A percentile compares a stretch with the other conserved stretches of the same genome.
These are phyloP conservation scores for Eupithecia dodoneata DNA, from an alignment of 2,888 invertebrate genomes.

Conservation along the genomic window DNA sequence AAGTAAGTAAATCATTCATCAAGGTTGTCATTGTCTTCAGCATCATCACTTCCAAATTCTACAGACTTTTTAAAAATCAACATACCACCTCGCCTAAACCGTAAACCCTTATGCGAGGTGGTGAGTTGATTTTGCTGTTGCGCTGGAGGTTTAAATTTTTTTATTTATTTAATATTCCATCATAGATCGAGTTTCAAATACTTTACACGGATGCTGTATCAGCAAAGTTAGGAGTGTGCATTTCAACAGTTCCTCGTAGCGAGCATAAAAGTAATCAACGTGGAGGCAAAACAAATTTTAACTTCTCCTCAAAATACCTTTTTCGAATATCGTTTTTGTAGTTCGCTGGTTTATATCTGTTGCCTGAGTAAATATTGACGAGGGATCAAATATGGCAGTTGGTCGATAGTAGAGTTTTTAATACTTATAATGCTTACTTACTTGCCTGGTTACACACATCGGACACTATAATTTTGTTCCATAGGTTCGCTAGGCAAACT, in stretches of 20 bases:
- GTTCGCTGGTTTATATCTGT: neutral
- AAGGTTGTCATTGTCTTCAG: too few relatives aligned
- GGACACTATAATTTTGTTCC: neutral
- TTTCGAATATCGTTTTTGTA: conserved; percentile 23
- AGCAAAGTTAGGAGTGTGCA: conserved; percentile 58
- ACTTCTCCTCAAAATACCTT: conserved; percentile 30
- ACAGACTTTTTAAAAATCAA: neutral
- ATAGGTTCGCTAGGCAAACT: neutral
- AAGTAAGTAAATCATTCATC: too few relatives aligned
- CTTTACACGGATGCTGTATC: conserved; percentile 30
- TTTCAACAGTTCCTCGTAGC: conserved; percentile 55
- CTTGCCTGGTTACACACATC: neutral
- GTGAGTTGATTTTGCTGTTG: too few relatives aligned
- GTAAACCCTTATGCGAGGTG: neutral
- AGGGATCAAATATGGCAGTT: conserved; percentile 2
- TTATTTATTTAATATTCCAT: neutral
- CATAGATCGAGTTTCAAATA: neutral
- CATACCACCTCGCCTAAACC: neutral
- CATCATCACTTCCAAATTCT: too few relatives aligned
- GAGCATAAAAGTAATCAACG: conserved; percentile 68
- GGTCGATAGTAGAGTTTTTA: neutral
- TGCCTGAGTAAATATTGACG: neutral
- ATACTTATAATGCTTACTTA: too few relatives aligned
- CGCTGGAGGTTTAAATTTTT: neutral
- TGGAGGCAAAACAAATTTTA: conserved; percentile 60